Evolutionary conservation across 2,888 invertebrate species (phyloP).

Genomic region (Drosophila niveifrons): DNA sequence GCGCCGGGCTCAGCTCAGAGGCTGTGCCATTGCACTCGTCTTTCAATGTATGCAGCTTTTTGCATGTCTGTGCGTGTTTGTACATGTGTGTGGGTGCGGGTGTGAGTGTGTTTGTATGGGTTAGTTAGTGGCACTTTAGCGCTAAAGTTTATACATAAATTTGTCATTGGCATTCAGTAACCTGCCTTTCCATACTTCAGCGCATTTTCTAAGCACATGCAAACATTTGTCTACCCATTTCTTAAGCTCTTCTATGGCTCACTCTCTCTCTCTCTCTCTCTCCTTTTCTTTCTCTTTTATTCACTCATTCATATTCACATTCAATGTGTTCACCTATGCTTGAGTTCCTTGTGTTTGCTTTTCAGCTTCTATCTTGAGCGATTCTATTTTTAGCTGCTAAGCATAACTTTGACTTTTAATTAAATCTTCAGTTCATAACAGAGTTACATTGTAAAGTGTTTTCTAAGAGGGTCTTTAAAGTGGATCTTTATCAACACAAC

Average conservation of each 20-base stretch:
- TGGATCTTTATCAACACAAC: neutral
- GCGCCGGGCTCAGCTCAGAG: conserved; percentile 44
- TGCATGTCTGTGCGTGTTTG: conserved; percentile 8
- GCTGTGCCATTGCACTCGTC: conserved; percentile 77
- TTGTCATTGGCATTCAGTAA: conserved; percentile 76
- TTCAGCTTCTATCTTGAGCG: conserved; percentile 31
- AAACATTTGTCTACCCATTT: conserved; percentile 59
- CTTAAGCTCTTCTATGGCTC: conserved; percentile 23
- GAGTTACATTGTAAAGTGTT: neutral
- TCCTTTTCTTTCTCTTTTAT: neutral
- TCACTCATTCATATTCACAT: conserved; percentile 2
- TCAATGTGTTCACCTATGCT: conserved; percentile 17
- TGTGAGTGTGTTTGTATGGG: conserved; percentile 53
- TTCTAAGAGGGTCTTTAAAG: neutral
- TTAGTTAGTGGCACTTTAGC: conserved; percentile 80
- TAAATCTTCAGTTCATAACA: conserved; percentile 25
- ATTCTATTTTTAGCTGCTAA: conserved; percentile 9
- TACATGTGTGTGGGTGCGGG: conserved; percentile 8
- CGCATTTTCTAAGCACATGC: conserved; percentile 52
- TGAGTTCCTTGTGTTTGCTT: conserved; percentile 42
- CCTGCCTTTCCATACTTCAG: conserved; percentile 53
- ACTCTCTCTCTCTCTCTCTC: neutral
- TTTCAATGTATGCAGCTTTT: conserved; percentile 12
- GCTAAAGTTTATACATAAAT: conserved; percentile 80
- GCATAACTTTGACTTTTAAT: conserved; percentile 37